Percentiles rank a stretch among this genome's conserved stretches.
These are phyloP conservation scores for Meandrina meandrites DNA, from an alignment of 92 coral and sea anemone species.

Conservation along the genomic window DNA sequence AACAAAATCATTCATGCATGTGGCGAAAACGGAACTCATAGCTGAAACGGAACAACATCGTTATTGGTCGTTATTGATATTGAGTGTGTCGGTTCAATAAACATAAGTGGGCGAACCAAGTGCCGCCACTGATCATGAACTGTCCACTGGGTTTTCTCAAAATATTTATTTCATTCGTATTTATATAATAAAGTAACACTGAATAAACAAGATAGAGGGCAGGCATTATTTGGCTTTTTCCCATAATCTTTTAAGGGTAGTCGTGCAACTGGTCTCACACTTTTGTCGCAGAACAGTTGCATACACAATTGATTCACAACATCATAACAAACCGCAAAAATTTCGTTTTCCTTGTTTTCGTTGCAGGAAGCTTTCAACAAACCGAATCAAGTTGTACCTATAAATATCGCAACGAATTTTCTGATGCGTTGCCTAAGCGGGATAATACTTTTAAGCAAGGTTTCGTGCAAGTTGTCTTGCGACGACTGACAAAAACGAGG, in stretches of 20 bases:
- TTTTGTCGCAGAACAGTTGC: neutral
- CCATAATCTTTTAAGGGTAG: neutral
- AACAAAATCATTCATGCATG: neutral
- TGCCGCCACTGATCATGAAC: neutral
- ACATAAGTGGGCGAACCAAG: neutral
- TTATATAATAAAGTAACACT: neutral
- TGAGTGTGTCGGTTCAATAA: neutral
- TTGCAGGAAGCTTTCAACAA: neutral
- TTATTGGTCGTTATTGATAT: neutral
- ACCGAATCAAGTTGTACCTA: no score
- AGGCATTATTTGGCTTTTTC: neutral
- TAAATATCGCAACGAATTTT: no score
- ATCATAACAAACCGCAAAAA: neutral
- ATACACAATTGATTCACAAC: neutral
- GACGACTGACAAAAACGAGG: neutral
- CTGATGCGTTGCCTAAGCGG: no score
- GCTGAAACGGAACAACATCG: slow-evolving; percentile 13
- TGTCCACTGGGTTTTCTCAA: neutral
- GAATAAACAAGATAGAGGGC: neutral
- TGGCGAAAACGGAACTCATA: neutral
- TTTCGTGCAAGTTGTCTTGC: neutral
- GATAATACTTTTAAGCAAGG: no score
- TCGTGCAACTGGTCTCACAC: neutral
- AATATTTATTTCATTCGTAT: neutral
- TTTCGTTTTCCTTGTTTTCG: neutral